phyloP scores from a whole-genome alignment of 2,113 vertebrate genomes.

The Hippocampus guttulatus region DNA sequence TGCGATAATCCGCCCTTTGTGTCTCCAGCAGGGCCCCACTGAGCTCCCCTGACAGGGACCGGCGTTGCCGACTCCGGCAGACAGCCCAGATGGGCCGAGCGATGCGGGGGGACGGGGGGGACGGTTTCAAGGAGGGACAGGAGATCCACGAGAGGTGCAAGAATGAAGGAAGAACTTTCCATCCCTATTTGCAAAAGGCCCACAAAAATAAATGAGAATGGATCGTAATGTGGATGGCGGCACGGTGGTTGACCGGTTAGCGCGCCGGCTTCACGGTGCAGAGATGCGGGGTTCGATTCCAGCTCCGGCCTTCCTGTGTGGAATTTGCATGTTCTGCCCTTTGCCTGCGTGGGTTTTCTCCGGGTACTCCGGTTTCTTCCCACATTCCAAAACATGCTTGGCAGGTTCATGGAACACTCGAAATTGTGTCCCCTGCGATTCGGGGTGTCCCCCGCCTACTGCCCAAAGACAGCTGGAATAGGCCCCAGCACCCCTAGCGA shows the following conservation, averaged over 20 bases:
- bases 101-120: constrained; percentile 37
- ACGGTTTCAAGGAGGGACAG: constrained; percentile 14
- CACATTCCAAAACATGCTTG: too few species aligned
- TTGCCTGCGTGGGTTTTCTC: too few species aligned
- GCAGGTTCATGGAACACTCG: too few species aligned
- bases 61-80: constrained; percentile 65
- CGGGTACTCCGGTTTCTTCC: too few species aligned
- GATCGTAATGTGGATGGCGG: background rate
- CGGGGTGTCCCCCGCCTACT: too few species aligned
- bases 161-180: background rate
- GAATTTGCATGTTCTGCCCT: too few species aligned
- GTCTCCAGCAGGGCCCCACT: constrained; percentile 70
- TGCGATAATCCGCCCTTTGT: constrained; percentile 79
- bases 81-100: constrained; percentile 74
- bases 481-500: too few species aligned
- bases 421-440: too few species aligned
- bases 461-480: too few species aligned
- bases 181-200: background rate
- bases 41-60: constrained; percentile 69
- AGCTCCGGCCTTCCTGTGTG: too few species aligned
- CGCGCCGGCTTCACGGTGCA: too few species aligned
- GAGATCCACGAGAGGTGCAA: constrained; percentile 18
- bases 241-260: background rate
- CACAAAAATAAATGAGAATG: background rate
- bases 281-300: too few species aligned